Base-by-base conservation (phyloP, 2,113 vertebrate species). In the Myotis yumanensis region DNA sequence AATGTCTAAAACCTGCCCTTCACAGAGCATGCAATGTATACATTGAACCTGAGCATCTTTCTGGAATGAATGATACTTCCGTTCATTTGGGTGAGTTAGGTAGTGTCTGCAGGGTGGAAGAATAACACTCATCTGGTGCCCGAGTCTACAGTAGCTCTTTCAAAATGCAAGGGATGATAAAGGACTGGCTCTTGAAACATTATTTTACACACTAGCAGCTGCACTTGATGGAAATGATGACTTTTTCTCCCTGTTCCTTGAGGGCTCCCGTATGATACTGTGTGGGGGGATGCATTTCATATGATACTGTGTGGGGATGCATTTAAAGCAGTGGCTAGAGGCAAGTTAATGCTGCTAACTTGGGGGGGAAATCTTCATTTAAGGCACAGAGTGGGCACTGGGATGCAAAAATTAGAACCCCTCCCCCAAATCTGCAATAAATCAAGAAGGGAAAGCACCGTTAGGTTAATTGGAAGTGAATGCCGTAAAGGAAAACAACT, bases 11-110 rank as follows among this genome's bases (percentile, higher is more conserved):
- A 76, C 68, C 23, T 59, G 62, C 76, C 73, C 76, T 92, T 62
- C 51, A 51, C 68, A 64, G 76, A 28, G 82, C 40, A 18, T 52
- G 43, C 79, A 48, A 95, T 94, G 72, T 87, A 82, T 90, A 82
- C 69, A 32, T 83, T 69, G 28, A 82, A 54, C 86, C 51, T 28
- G 64, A 92, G 73, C 48, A 82, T 85, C 80, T 64, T 85, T 77
- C 83, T 35, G 51, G 72, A 85, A 89, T 91, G 48, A 76, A 73
- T 91, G 37, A 66, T 82, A 5, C 73, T 86, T 73, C 89, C 77
- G 46, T 75, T 82, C 87, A 72, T 93, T 73, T 40, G 48, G 69
- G 35, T 71, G 88, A 88, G 48, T 9, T 32, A 62, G 84, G 57
- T 82, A 48, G 11, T 71, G 23, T 94, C 68, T 76, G 15, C 35